Evolutionary conservation across 2,113 vertebrate genomes (phyloP).

Genomic region (Lagopus leucura): DNA sequence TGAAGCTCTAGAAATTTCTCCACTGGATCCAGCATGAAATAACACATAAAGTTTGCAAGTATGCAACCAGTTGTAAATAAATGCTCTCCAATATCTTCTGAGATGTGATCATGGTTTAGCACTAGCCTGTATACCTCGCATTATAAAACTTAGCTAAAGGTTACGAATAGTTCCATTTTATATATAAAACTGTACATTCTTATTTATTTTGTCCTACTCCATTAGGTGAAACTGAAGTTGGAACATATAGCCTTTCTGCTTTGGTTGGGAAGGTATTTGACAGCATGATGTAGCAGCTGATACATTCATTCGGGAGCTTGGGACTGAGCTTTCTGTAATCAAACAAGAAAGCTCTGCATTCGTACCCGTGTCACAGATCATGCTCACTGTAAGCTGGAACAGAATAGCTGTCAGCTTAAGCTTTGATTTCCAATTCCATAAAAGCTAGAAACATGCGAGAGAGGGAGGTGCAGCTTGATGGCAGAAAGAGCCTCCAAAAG

Average conservation of each 20-base stretch:
- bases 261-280: background rate
- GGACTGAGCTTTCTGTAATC: background rate
- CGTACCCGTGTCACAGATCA: background rate
- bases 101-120: background rate
- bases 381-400: background rate
- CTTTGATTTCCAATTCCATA: constrained; percentile 1
- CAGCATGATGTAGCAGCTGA: background rate
- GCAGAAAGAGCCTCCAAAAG: background rate
- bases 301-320: background rate
- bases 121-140: background rate
- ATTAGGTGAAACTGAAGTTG: background rate
- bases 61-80: background rate
- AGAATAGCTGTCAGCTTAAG: background rate
- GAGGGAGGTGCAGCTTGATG: background rate
- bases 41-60: background rate
- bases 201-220: background rate
- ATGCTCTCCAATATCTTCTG: background rate
- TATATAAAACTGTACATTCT: background rate
- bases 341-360: background rate
- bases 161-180: background rate
- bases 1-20: constrained; percentile 36
- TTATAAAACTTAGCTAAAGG: background rate
- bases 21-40: background rate
- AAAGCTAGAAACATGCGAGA: background rate
- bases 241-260: rapidly evolving